A percentile compares a stretch with the other conserved stretches of the same genome.
Evolutionary conservation across 2,797 vertebrate species (phyloP).

Genomic region (Diplodus sargus): DNA sequence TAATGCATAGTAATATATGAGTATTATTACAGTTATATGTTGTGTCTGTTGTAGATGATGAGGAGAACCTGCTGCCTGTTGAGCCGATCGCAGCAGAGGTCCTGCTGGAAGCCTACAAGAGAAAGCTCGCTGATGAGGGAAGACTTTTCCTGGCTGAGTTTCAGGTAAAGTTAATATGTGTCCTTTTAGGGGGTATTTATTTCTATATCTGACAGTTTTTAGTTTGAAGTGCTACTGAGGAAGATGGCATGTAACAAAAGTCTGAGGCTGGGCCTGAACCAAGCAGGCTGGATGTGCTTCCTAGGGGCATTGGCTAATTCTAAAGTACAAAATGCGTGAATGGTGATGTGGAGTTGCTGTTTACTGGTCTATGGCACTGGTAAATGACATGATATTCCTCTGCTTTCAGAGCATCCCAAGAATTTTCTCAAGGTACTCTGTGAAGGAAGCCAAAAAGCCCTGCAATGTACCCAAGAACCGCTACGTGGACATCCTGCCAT

Average conservation of each 20-base stretch:
- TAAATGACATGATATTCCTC: background rate
- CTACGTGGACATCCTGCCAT: slow-evolving; percentile 97
- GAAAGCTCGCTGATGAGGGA: slow-evolving; percentile 93
- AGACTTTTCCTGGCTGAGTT: slow-evolving; percentile 97
- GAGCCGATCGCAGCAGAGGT: slow-evolving; percentile 91
- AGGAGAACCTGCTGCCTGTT: slow-evolving; percentile 87
- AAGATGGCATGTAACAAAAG: background rate
- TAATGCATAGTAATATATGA: background rate
- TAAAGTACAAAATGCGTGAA: background rate
- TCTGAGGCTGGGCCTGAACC: background rate
- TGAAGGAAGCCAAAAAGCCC: slow-evolving; percentile 92
- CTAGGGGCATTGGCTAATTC: too few relatives aligned
- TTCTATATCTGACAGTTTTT: background rate
- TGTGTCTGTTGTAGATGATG: slow-evolving; percentile 81
- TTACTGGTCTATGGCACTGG: background rate
- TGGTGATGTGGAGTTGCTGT: background rate
- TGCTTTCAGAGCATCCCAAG: slow-evolving; percentile 92
- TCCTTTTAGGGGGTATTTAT: background rate
- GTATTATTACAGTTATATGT: background rate
- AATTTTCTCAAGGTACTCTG: slow-evolving; percentile 89
- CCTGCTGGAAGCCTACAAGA: slow-evolving; percentile 91
- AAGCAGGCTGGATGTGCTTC: background rate
- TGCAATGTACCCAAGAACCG: slow-evolving; percentile 93
- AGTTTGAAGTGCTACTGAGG: background rate
- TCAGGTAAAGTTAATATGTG: slow-evolving; percentile 85